Conservation (phyloP, 1,140 invertebrate genomes). For the Calliphora vicina region DNA sequence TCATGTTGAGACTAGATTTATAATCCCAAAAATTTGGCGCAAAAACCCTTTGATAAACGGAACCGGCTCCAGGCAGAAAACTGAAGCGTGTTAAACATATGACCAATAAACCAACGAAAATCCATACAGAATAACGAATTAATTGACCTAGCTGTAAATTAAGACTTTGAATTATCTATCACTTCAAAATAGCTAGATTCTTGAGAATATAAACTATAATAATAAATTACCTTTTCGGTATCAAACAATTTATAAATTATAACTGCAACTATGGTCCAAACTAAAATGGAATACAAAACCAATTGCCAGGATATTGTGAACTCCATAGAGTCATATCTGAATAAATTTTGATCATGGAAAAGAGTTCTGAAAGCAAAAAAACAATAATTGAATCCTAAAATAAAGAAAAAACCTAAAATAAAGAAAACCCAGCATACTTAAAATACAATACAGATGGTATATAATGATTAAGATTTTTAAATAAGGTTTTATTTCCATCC, state of each 20-base stretch:
- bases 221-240: constrained; percentile 14
- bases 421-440: constrained; percentile 38
- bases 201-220: not conserved
- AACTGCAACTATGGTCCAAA: constrained; percentile 17
- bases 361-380: not conserved
- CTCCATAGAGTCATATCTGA: not conserved
- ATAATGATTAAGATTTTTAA: not conserved
- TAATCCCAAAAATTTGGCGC: constrained; percentile 65
- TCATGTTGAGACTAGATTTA: not conserved
- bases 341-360: not conserved
- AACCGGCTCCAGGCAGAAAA: constrained; percentile 75
- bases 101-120: not conserved
- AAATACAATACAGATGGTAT: constrained; percentile 51
- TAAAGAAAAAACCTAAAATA: not conserved
- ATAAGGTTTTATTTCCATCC: not conserved
- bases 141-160: constrained; percentile 47
- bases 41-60: constrained; percentile 78
- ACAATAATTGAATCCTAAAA: no score
- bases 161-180: not conserved
- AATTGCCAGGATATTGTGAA: constrained; percentile 30
- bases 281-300: not conserved
- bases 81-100: constrained; percentile 42
- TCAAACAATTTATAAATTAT: constrained; percentile 35
- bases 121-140: constrained; percentile 43
- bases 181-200: no score